Evolutionary conservation across 2,113 vertebrate species (phyloP), one percentile per base, ranked within the genome.

Genomic region (Dasyprocta punctata): DNA sequence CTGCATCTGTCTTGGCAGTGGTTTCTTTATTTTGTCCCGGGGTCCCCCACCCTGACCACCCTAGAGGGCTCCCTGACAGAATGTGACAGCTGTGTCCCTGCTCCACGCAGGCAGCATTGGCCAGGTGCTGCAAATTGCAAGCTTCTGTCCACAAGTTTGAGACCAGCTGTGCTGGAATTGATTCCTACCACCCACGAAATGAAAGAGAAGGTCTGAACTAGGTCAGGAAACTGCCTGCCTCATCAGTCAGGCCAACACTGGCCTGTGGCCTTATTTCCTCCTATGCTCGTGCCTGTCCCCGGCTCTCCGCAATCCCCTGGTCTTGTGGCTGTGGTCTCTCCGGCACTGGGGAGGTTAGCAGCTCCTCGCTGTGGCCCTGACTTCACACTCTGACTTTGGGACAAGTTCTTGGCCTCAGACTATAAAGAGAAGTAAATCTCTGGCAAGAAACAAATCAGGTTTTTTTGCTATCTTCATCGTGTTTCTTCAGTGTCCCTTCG

Each of bases 221-320:
- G 97, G 96, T 97, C 96, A 97, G 90, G 83, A 94, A 96, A 97
- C 54, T 83, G 92, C 90, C 88, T 97, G 24, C 2, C 92, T 98
- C 97, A 89, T 89, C 95, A 41, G 69, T 86, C 89, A 86, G 69
- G 36, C 52, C 12, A 1, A 26, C 63, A 82, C 49, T 0, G n/a
- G 75, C 84, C 95, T 58, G 84, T 90, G 87, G 52, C 90, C 84
- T 84, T 81, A 7, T 82, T 95, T 89, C 73, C 71, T 82, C 52
- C 30, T 73, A 38, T 78, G 26, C 56, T 24, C 60, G 36, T 33
- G 10, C 81, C 54, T 69, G 58, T 83, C 67, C 30, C 26, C 77
- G 54, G 26, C 13, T 16, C 44, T 49, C 26, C 22, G 75, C 12
- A 14, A 26, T 8, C 44, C 75, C 44, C 41, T 33, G 20, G 6